A percentile compares a stretch with the other conserved stretches of the same genome.
phyloP scores from a whole-genome alignment of 2,888 invertebrate genomes.

The Cataglyphis albicans region DNA sequence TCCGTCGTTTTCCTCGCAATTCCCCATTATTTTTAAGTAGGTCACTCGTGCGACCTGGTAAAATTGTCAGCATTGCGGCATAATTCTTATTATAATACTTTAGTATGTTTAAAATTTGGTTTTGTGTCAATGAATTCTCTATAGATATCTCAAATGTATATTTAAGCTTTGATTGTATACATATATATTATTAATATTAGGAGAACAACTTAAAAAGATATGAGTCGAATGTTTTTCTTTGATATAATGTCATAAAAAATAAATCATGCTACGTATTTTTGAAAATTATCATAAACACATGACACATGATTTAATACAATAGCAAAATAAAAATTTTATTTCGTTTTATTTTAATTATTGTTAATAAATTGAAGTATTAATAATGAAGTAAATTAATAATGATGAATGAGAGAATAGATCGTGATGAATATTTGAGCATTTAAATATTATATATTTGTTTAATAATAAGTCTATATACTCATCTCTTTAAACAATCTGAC shows the following conservation, averaged over 20 bases:
- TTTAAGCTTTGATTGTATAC: background rate
- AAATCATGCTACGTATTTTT: constrained; percentile 1
- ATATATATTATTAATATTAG: constrained; percentile 3
- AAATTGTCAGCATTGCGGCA: constrained; percentile 45
- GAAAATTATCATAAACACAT: background rate
- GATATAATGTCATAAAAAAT: background rate
- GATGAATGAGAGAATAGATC: constrained; percentile 11
- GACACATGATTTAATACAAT: background rate
- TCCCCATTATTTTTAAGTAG: constrained; percentile 71
- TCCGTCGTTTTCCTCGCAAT: constrained; percentile 54
- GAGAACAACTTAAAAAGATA: background rate
- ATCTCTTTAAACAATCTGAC: constrained; percentile 17
- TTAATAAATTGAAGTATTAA: background rate
- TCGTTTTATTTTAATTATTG: background rate
- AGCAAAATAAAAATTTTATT: background rate
- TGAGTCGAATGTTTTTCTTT: background rate
- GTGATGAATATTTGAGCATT: constrained; percentile 3
- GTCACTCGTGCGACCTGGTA: constrained; percentile 46
- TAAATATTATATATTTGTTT: constrained; percentile 16
- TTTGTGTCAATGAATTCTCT: background rate
- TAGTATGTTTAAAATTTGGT: constrained; percentile 26
- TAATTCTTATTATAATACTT: constrained; percentile 23
- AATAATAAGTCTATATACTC: background rate
- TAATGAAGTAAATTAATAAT: background rate
- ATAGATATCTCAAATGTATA: background rate